Base-by-base conservation (phyloP, 2,888 invertebrate species). In the Flexamia atlantica region DNA sequence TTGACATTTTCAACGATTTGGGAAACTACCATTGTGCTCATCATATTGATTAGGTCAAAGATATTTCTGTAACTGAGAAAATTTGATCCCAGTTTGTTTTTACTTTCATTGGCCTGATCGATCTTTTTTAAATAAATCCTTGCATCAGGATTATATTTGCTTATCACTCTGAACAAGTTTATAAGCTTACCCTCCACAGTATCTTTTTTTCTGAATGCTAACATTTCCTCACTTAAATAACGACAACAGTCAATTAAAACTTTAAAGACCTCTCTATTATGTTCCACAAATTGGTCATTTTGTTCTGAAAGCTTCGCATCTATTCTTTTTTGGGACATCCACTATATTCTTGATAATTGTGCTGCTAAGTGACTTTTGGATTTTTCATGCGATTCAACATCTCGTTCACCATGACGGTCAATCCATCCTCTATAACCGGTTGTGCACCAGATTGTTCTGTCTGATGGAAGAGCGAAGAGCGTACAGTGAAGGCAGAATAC, bases 31-130 rank as follows among this genome's bases (percentile, higher is more conserved):
- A 82, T 68, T 14, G 5, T 28, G 9, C 23, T 36, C 68, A 68
- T 82, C 23, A 68, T 1, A 40, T 23, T 53, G 80, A 82, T 36
- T 0, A 83, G 28, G 4, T 17, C 32, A 23, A 9, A 82, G 7
- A 82, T 36, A 23, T 82, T 82, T 20, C 70, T 36, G n/a, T 82
- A 82, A 36, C 82, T 82, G 17, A 46, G 14, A 10, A 64, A 68
- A 53, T 50, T 46, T 3, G 70, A 82, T 17, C 20, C 40, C 9
- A 46, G 30, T 42, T 42, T 82, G 36, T 4, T 36, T 36, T 36
- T 81, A 50, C 57, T 28, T 9, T 50, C 14, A 30, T 53, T 80
- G 53, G 57, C 1, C 14, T 53, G 53, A 0, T 80, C 57, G 0
- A 80, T 2, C 20, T 80, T 80, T 17, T 53, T 57, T 28, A 80